phyloP scores from a whole-genome alignment of 1,140 invertebrate genomes.

The Lepidostoma basale region DNA sequence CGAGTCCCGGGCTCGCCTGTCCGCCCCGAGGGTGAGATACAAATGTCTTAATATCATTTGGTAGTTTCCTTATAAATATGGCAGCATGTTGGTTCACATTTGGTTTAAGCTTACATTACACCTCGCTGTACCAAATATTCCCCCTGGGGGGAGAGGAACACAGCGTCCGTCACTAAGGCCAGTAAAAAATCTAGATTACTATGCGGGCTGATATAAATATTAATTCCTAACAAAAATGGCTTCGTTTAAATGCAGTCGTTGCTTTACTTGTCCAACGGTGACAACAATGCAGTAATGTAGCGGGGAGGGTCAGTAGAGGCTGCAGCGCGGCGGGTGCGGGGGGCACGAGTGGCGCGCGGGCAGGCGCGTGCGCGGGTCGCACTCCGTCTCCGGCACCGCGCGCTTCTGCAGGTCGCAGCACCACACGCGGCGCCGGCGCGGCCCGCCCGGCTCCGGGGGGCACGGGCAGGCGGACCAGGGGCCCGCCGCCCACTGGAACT shows the following conservation, averaged over 20 bases:
- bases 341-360: constrained; percentile 53
- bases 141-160: neutral
- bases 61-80: constrained; percentile 8
- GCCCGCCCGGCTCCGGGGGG: neutral
- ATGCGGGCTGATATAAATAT: constrained; percentile 5
- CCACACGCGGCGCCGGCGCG: constrained; percentile 51
- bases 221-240: constrained; percentile 1
- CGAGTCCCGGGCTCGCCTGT: neutral
- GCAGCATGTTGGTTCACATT: constrained; percentile 8
- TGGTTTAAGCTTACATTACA: constrained; percentile 1
- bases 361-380: constrained; percentile 49
- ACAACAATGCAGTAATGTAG: neutral
- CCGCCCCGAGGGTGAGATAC: neutral
- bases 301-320: constrained; percentile 22
- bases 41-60: constrained; percentile 22
- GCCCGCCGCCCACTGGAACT: constrained; percentile 77
- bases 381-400: constrained; percentile 51
- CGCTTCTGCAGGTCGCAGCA: constrained; percentile 54
- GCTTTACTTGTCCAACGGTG: neutral
- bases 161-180: neutral
- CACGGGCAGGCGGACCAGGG: constrained; percentile 80
- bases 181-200: neutral
- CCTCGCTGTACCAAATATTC: neutral
- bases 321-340: constrained; percentile 54
- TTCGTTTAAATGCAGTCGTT: neutral